Evolutionary conservation across 2,888 invertebrate species (phyloP).

Genomic region (Trisateles emortualis): DNA sequence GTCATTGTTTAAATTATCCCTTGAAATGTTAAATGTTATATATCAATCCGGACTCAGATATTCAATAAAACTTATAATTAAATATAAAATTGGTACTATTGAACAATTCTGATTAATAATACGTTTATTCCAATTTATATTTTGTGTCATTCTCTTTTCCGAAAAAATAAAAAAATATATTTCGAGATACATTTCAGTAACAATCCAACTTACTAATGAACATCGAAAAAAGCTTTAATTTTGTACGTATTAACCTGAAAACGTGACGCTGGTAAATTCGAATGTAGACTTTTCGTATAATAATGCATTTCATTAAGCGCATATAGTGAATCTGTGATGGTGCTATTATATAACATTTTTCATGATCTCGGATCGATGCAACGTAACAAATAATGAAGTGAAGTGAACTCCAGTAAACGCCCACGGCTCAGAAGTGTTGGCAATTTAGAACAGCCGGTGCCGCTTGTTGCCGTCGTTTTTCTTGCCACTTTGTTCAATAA

Average conservation of each 20-base stretch:
- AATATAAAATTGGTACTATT: background rate
- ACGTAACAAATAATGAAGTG: slow-evolving; percentile 79
- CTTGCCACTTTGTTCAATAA: slow-evolving; percentile 78
- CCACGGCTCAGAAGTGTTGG: slow-evolving; percentile 73
- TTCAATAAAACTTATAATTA: background rate
- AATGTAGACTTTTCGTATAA: slow-evolving; percentile 3
- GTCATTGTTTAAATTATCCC: slow-evolving; percentile 9
- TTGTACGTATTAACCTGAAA: background rate
- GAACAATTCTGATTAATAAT: background rate
- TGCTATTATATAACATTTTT: slow-evolving; percentile 46
- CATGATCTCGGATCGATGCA: slow-evolving; percentile 65
- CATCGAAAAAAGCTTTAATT: slow-evolving; percentile 1
- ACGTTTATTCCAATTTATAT: background rate
- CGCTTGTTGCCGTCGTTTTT: slow-evolving; percentile 78
- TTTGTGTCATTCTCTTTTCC: slow-evolving; percentile 8
- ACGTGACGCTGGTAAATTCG: background rate
- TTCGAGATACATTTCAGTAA: slow-evolving; percentile 12
- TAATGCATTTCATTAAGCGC: slow-evolving; percentile 23
- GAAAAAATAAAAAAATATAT: slow-evolving; percentile 11
- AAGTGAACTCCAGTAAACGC: slow-evolving; percentile 71
- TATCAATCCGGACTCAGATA: background rate
- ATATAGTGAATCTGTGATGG: slow-evolving; percentile 23
- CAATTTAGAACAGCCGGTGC: slow-evolving; percentile 80
- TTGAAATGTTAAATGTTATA: background rate
- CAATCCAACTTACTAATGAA: slow-evolving; percentile 21